A percentile compares a stretch with the other conserved stretches of the same genome.
Conservation (phyloP, 2,888 invertebrate species). For the Seladonia tumulorum region DNA sequence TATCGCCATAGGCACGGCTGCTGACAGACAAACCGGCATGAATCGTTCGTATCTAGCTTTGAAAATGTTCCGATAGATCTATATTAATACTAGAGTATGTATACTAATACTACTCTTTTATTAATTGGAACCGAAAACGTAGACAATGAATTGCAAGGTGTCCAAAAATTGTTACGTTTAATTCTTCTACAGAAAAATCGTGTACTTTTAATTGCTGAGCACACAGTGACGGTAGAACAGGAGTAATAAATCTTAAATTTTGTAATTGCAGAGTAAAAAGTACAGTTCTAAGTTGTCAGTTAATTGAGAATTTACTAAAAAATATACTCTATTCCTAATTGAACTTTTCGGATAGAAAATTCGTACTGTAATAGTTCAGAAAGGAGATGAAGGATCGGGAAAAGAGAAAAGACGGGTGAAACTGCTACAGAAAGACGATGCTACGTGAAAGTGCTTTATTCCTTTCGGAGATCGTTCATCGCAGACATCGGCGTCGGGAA, state of each 20-base stretch:
- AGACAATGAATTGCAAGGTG: no score
- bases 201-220: no score
- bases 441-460: constrained; percentile 75
- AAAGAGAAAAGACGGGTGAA: background rate
- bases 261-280: background rate
- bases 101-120: background rate
- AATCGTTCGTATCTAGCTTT: background rate
- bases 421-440: constrained; percentile 62
- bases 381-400: background rate
- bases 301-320: background rate
- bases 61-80: background rate
- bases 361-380: background rate
- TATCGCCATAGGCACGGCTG: background rate
- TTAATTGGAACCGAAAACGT: background rate
- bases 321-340: background rate
- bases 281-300: background rate
- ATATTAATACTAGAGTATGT: background rate
- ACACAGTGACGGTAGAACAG: no score
- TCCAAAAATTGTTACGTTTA: no score
- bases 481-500: constrained; percentile 74
- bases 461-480: constrained; percentile 75
- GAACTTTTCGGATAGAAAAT: background rate
- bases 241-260: background rate
- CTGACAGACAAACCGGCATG: background rate
- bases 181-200: no score